Percentiles rank a stretch among this genome's conserved stretches.
phyloP scores from a whole-genome alignment of 2,113 vertebrate species.

The Bujurquina vittata region DNA sequence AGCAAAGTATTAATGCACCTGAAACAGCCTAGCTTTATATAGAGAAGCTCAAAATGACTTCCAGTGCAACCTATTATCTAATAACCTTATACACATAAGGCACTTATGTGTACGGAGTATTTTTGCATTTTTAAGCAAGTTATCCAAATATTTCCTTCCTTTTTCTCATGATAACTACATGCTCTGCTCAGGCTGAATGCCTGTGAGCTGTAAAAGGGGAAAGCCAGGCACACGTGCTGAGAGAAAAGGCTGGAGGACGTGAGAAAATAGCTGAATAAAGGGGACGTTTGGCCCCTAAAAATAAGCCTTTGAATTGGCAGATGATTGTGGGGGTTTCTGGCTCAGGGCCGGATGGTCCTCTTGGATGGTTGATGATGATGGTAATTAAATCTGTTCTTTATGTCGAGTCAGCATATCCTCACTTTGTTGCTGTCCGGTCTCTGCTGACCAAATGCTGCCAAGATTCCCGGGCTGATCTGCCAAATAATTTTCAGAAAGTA shows the following conservation, averaged over 20 bases:
- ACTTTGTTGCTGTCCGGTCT: constrained; percentile 85
- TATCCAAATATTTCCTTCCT: neutral
- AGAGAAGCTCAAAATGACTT: neutral
- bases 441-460: constrained; percentile 88
- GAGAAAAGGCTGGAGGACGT: constrained; percentile 50
- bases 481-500: constrained; percentile 86
- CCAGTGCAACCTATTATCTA: neutral
- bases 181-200: constrained; percentile 2
- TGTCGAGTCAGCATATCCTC: constrained; percentile 92
- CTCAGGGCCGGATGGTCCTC: constrained; percentile 78
- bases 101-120: neutral
- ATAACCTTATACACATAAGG: neutral
- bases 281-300: constrained; percentile 77
- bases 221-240: constrained; percentile 57
- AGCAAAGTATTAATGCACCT: neutral
- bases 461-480: constrained; percentile 83
- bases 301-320: constrained; percentile 82
- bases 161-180: neutral
- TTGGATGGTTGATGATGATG: constrained; percentile 75
- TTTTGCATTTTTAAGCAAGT: neutral
- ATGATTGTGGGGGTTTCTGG: constrained; percentile 72
- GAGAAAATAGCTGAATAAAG: constrained; percentile 58
- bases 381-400: constrained; percentile 88
- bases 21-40: neutral
- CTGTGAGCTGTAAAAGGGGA: constrained; percentile 16